Evolutionary conservation across 92 coral and sea anemone species (phyloP), one percentile per base, ranked within the genome.

Genomic region (Phenganax subtilis): DNA sequence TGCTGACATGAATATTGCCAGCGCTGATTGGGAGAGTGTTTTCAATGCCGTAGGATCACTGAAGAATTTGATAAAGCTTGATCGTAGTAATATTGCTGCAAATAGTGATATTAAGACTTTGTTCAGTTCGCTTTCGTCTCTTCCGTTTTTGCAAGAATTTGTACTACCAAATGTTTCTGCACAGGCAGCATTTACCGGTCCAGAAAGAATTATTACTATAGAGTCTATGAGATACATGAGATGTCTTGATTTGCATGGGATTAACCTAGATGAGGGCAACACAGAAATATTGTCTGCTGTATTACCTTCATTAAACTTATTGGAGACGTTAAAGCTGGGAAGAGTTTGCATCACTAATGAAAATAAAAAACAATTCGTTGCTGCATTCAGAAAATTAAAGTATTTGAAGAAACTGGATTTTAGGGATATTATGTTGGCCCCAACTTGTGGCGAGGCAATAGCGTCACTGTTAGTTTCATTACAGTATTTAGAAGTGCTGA

Each of bases 401-500:
- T 75, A 75, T 17, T 11, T 75, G 9, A 75, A 57, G 62, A 51
- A 75, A 56, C 80, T 75, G 20, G 20, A 12, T 56, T 55, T 75
- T 16, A n/a, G 27, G 2, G 6, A 20, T 0, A 56, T 6, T 6
- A 0, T 5, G 7, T n/a, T 55, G 6, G 11, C 6, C 61, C 8
- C 0, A 54, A 10, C 37, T 55, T 14, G 31, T 55, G 53, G n/a
- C 17, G 52, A 52, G 11, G 64, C 9, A 54, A 54, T 75, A 75
- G 80, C 80, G 54, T 12, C 30, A 1, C 37, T 75, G 44, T 52
- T 75, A 56, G 63, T 15, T 16, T 53, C 80, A 56, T 52, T 75
- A n/a, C 63, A 29, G 54, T 76, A 57, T 53, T 31, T 76, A 55
- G 81, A 76, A 76, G 59, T 30, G 29, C 69, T 76, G 31, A 27